phyloP scores from a whole-genome alignment of 1,140 invertebrate species.

The Heliothis virescens region DNA sequence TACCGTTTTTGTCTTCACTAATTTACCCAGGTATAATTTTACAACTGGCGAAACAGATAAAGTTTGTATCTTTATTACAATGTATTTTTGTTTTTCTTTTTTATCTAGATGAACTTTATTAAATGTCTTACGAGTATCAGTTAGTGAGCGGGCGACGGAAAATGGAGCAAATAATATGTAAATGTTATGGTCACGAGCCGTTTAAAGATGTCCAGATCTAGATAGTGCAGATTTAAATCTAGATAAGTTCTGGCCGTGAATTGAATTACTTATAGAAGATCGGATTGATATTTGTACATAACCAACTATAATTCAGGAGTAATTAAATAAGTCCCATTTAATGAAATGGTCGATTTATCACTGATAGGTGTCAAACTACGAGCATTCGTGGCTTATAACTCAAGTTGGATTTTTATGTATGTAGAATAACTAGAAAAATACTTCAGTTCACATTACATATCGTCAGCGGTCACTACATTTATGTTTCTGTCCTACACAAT shows the following conservation, averaged over 20 bases:
- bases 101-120: not conserved
- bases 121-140: not conserved
- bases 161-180: conserved; percentile 14
- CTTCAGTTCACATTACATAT: conserved; percentile 9
- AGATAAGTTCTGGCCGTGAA: not conserved
- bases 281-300: not conserved
- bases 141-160: not conserved
- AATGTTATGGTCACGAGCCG: conserved; percentile 12
- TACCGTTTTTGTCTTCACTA: not conserved
- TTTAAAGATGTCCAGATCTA: not conserved
- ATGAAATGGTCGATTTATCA: conserved; percentile 1
- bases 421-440: conserved; percentile 7
- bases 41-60: not conserved
- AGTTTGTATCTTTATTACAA: not conserved
- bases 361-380: not conserved
- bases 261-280: not conserved
- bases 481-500: conserved; percentile 2
- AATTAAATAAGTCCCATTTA: not conserved
- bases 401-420: not conserved
- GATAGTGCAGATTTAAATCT: not conserved
- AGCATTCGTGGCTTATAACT: not conserved
- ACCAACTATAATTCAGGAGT: no score
- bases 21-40: not conserved
- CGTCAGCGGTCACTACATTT: conserved; percentile 3
- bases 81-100: not conserved